A percentile compares a stretch with the other conserved stretches of the same genome.
Evolutionary conservation across 1,140 invertebrate genomes (phyloP).

Genomic region (Dendrolimus punctatus): DNA sequence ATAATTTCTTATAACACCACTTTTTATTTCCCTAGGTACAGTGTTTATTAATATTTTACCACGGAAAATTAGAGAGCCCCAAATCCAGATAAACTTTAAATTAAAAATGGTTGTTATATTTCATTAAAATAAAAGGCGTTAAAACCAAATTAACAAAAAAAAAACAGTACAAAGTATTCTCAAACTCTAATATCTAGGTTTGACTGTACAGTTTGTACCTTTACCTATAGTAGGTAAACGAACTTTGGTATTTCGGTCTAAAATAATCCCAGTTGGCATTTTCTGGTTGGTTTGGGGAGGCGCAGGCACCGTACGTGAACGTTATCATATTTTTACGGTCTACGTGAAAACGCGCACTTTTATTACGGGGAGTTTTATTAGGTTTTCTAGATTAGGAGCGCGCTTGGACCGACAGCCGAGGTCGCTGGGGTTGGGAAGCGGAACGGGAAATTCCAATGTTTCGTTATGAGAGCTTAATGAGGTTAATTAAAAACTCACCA

Average conservation of each 20-base stretch:
- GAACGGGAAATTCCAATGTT: conserved; percentile 7
- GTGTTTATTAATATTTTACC: too few species aligned
- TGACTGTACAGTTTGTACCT: too few species aligned
- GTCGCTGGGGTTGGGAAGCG: conserved; percentile 15
- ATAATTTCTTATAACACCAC: too few species aligned
- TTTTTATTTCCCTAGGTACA: too few species aligned
- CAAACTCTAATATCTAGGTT: too few species aligned
- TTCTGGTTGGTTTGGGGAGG: neutral
- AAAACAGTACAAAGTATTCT: too few species aligned
- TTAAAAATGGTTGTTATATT: too few species aligned
- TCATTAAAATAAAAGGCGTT: too few species aligned
- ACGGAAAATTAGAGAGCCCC: too few species aligned
- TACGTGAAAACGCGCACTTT: conserved; percentile 61
- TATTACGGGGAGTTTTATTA: conserved; percentile 63
- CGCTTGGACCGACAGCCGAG: conserved; percentile 11
- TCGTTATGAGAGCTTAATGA: neutral
- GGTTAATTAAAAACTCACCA: neutral
- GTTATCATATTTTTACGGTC: conserved; percentile 68
- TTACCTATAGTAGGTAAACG: neutral
- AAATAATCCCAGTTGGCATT: conserved; percentile 10
- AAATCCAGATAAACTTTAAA: too few species aligned
- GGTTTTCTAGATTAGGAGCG: conserved; percentile 59
- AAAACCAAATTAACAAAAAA: too few species aligned
- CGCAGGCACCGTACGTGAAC: conserved; percentile 35
- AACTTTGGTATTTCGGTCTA: conserved; percentile 9